Conservation (phyloP, 2,797 vertebrate species). For the Champsocephalus esox region DNA sequence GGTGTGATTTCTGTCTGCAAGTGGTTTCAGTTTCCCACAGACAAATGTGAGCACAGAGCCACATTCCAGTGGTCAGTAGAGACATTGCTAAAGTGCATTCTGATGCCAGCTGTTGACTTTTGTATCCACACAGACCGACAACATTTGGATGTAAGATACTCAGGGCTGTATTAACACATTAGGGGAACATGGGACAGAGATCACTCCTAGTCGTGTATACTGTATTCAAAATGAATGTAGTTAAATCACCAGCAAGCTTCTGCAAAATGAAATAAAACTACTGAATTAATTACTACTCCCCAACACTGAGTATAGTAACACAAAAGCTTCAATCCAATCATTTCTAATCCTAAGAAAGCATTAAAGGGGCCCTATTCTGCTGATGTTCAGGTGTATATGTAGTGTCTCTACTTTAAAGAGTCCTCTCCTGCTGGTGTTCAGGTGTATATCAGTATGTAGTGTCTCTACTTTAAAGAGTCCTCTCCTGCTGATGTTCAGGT, state of each 20-base stretch:
- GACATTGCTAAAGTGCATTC: background rate
- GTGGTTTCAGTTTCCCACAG: constrained; percentile 24
- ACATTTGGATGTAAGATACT: background rate
- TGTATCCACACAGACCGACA: background rate
- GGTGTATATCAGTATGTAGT: too few species aligned
- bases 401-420: too few species aligned
- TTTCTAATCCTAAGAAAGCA: background rate
- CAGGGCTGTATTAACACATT: background rate
- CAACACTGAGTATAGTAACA: background rate
- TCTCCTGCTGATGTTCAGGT: too few species aligned
- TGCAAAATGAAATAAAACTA: background rate
- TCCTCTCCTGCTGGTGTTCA: too few species aligned
- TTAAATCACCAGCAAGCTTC: constrained; percentile 11
- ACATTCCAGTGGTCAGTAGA: constrained; percentile 22
- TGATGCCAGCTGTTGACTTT: constrained; percentile 21
- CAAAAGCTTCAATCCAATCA: background rate
- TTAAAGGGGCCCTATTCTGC: too few species aligned
- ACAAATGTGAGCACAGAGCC: background rate
- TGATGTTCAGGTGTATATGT: too few species aligned
- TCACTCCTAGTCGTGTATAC: background rate
- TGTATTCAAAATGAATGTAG: constrained; percentile 20
- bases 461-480: too few species aligned
- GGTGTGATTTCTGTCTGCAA: background rate
- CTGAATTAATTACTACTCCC: too few species aligned
- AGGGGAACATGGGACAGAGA: background rate